Evolutionary conservation across 37 sponge, comb jelly and placozoan species (phyloP).

Genomic region (Mnemiopsis leidyi): DNA sequence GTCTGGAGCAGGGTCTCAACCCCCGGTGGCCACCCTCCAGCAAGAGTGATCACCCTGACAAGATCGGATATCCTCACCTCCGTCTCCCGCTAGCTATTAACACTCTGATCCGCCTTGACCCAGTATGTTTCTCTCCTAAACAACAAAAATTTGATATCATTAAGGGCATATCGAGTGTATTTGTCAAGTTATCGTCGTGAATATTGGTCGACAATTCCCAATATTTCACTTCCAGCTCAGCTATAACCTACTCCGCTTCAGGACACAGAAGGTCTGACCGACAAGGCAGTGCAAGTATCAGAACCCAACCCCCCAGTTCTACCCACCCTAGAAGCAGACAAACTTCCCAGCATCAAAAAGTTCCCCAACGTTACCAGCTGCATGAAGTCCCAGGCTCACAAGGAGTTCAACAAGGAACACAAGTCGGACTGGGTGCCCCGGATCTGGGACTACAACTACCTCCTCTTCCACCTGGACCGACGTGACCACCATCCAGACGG

Average conservation of each 20-base stretch:
- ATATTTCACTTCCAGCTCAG: too few species aligned
- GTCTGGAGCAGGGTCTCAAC: slow-evolving; percentile 6
- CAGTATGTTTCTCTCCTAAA: too few species aligned
- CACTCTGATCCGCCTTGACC: neutral
- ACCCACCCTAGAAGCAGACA: neutral
- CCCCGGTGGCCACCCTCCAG: slow-evolving; percentile 51
- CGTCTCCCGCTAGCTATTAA: slow-evolving; percentile 41
- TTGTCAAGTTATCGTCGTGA: too few species aligned
- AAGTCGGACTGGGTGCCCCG: slow-evolving; percentile 39
- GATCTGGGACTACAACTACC: slow-evolving; percentile 66
- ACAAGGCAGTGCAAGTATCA: neutral
- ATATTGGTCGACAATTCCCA: too few species aligned
- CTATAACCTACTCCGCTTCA: too few species aligned
- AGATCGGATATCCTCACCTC: slow-evolving; percentile 36
- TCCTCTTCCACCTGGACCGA: slow-evolving; percentile 53
- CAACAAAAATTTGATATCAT: too few species aligned
- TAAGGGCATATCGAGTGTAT: too few species aligned
- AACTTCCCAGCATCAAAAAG: neutral
- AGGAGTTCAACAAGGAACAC: slow-evolving; percentile 17
- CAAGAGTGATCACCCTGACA: slow-evolving; percentile 52
- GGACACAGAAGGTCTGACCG: neutral
- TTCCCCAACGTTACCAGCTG: too few species aligned
- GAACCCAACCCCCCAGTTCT: neutral
- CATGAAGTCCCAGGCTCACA: slow-evolving; percentile 40
- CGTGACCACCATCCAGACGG: neutral